These are phyloP conservation scores for Drosophila cracens DNA, from an alignment of 2,888 invertebrate genomes.

Conservation along the genomic window DNA sequence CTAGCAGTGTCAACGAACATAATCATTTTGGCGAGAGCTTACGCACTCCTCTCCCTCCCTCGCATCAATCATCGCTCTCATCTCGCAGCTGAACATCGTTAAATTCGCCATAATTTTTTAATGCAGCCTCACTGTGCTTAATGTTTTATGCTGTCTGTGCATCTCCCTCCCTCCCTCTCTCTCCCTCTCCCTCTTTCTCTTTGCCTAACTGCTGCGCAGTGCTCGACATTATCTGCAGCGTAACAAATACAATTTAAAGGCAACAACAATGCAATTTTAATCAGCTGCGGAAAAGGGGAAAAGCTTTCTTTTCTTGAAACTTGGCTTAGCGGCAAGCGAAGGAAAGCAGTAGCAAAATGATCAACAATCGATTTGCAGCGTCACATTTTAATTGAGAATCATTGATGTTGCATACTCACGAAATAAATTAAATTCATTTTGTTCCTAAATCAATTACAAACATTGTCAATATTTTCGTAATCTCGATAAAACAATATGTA, in stretches of 20 bases:
- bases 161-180: background rate
- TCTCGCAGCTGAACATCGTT: conserved; percentile 22
- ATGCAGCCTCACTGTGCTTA: conserved; percentile 44
- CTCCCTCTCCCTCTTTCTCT: background rate
- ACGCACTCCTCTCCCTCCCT: conserved; percentile 16
- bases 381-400: conserved; percentile 31
- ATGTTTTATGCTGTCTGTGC: conserved; percentile 41
- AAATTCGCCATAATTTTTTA: conserved; percentile 43
- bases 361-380: conserved; percentile 8
- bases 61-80: conserved; percentile 20
- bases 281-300: conserved; percentile 30
- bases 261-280: conserved; percentile 36
- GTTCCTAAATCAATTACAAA: background rate
- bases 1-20: conserved; percentile 7
- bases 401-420: conserved; percentile 6
- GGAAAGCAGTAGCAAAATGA: conserved; percentile 14
- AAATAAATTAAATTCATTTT: background rate
- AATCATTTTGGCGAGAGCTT: conserved; percentile 43
- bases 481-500: background rate
- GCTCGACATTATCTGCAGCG: conserved; percentile 32
- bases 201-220: background rate
- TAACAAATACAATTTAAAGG: conserved; percentile 35
- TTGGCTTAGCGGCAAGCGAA: conserved; percentile 20
- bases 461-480: background rate
- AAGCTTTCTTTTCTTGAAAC: conserved; percentile 15